A percentile compares a stretch with the other conserved stretches of the same genome.
These are phyloP conservation scores for Eupithecia pulchellata DNA, from an alignment of 2,888 invertebrate genomes.

Conservation along the genomic window DNA sequence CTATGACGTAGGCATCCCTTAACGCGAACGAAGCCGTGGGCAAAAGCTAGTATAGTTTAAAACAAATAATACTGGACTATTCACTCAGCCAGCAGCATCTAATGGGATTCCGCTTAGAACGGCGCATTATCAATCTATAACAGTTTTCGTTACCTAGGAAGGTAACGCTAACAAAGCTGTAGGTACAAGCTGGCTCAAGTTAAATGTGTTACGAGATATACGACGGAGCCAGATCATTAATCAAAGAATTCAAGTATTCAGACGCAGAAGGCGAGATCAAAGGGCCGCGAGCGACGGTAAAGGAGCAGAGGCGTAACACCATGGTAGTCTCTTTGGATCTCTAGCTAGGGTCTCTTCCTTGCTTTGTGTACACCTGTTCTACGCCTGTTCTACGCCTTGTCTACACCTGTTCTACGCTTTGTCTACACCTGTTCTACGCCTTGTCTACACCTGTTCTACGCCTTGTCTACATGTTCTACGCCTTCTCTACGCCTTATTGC, in stretches of 20 bases:
- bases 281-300: conserved; percentile 43
- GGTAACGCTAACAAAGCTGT: conserved; percentile 9
- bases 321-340: background rate
- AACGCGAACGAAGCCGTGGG: no score
- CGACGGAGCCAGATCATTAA: conserved; percentile 45
- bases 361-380: no score
- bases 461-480: no score
- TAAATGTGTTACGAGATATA: conserved; percentile 59
- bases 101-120: background rate
- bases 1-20: no score
- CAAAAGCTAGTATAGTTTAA: no score
- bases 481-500: background rate
- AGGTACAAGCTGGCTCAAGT: conserved; percentile 39
- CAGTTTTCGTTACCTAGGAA: background rate
- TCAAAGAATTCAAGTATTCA: conserved; percentile 44
- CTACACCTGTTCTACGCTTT: no score
- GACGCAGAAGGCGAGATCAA: conserved; percentile 53
- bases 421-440: no score
- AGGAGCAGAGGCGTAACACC: conserved; percentile 15
- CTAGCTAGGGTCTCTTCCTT: background rate
- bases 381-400: no score
- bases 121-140: background rate
- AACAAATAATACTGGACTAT: background rate
- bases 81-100: background rate
- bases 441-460: no score